Base-by-base conservation (phyloP, 2,888 invertebrate species). In the Byasa hedistus region DNA sequence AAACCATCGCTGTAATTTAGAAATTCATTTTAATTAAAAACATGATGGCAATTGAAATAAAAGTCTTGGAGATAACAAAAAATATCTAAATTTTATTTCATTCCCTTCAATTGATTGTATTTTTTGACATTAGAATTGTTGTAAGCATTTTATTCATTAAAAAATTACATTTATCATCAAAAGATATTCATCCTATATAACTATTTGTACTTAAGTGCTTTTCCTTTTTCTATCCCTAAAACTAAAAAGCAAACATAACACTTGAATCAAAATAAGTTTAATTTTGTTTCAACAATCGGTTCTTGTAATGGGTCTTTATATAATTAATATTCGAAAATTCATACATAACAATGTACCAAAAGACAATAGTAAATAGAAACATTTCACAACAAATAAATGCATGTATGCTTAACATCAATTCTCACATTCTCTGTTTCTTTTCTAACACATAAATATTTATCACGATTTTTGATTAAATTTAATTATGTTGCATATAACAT, bases 171-270 rank as follows among this genome's bases (percentile, higher is more conserved):
- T 70, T 69, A 72, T 71, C 70, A 70, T 69, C 44, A 75, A 71
- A 70, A 70, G 65, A 61, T 71, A 70, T 66, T 70, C 72, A 66
- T 79, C 76, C 81, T 79, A 70, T 64, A 74, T 74, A 75, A 72
- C 76, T 80, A 80, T 90, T 90, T 91, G 90, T 91, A 91, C 90
- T 90, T 82, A 80, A 86, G 86, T 88, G 87, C 86, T 79, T 79
- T 78, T 79, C 76, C 68, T 72, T 69, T 68, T 68, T 70, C 72
- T 70, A 58, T 59, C 2, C 48, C 36, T 59, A 59, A 56, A 56
- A 59, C 19, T 44, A 66, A 58, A 59, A 59, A 66, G 59, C 66
- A 55, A 63, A 58, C 44, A 54, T 19, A 12, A 57, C 17, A 62
- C 21, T 44, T 59, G 8, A 23, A 62, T 7, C 36, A 61, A 52